These are phyloP conservation scores for Champsocephalus esox DNA, from an alignment of 2,797 vertebrate genomes.

Conservation along the genomic window DNA sequence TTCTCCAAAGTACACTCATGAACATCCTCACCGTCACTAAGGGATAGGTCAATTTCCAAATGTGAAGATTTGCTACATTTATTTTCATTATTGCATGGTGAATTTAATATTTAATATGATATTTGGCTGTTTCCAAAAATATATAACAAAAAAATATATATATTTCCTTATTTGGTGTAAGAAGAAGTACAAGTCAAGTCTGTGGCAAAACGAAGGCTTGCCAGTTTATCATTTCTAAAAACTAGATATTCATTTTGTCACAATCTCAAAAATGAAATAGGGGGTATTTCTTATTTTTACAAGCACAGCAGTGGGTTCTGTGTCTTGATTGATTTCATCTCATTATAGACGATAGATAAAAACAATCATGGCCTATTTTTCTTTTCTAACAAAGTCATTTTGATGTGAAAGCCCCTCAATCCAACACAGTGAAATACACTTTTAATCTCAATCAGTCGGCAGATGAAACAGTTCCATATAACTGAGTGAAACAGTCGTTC, in stretches of 20 bases:
- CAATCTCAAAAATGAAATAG: not conserved
- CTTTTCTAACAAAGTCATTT: not conserved
- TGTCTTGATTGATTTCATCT: not conserved
- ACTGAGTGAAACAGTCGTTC: constrained; percentile 4
- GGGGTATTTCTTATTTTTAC: not conserved
- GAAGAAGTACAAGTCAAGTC: not conserved
- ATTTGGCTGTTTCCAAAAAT: too few species aligned
- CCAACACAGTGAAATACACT: not conserved
- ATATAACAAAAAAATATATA: not conserved
- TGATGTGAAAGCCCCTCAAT: not conserved
- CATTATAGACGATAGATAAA: not conserved
- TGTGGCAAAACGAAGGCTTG: not conserved
- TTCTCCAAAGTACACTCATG: constrained; percentile 16
- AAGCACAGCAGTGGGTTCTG: not conserved
- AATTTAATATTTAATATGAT: not conserved
- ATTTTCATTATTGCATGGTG: not conserved
- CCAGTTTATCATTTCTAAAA: not conserved
- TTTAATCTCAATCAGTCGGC: constrained; percentile 14
- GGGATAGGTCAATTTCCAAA: constrained; percentile 1
- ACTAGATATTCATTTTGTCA: not conserved
- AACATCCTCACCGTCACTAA: constrained; percentile 12
- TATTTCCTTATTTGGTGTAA: not conserved
- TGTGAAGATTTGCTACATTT: not conserved
- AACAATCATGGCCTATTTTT: constrained; percentile 15
- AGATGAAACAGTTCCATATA: constrained; percentile 1